Evolutionary conservation across 2,113 vertebrate genomes (phyloP).

Genomic region (Meles meles): DNA sequence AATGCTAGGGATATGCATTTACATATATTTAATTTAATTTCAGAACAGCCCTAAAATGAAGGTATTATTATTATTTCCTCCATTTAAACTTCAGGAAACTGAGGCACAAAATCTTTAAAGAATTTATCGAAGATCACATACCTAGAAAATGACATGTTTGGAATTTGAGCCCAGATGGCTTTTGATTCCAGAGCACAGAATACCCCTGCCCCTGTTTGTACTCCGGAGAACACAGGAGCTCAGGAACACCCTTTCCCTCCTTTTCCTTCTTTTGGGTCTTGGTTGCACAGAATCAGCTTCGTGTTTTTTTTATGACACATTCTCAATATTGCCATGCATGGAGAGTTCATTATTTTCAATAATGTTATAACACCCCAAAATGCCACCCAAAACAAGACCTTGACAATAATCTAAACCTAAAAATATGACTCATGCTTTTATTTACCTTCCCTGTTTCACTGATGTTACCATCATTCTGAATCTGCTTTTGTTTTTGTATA

Average conservation of each 20-base stretch:
- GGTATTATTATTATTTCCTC: neutral
- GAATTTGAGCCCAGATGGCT: neutral
- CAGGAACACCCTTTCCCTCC: neutral
- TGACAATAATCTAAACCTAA: neutral
- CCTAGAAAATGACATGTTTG: neutral
- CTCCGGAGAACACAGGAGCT: neutral
- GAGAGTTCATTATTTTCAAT: neutral
- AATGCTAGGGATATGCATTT: neutral
- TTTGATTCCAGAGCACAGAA: neutral
- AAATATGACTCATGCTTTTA: neutral
- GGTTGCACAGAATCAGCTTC: neutral
- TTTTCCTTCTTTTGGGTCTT: neutral
- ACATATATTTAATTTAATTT: neutral
- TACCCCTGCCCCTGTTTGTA: rapidly evolving
- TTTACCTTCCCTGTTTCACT: neutral
- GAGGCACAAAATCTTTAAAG: neutral
- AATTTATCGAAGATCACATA: neutral
- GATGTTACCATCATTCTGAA: neutral
- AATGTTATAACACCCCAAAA: neutral
- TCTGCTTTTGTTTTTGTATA: neutral
- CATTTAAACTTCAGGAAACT: neutral
- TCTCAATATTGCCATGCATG: neutral
- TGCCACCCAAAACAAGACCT: neutral
- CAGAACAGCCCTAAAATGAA: neutral
- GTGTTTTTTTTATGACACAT: neutral